Evolutionary conservation across 2,113 vertebrate species (phyloP), one percentile per base, ranked within the genome.

Genomic region (Corydoras maculifer): DNA sequence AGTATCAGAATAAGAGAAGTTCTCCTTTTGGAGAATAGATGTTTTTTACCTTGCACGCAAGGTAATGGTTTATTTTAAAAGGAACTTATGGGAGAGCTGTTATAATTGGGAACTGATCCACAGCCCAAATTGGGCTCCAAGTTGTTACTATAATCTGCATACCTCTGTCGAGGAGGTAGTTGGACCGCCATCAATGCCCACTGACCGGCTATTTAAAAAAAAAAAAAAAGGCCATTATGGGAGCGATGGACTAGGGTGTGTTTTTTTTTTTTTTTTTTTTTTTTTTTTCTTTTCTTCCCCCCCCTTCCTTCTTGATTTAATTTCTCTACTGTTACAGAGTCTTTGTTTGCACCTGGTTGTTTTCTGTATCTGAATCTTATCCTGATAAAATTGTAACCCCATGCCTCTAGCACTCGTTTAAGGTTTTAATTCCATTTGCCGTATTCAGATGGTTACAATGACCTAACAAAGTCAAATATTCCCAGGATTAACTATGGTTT

Each of bases 41-140:
- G 49, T n/a, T 29, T 66, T 67, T 67, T 67, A 50, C n/a, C 1
- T 29, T 9, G 12, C n/a, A 50, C 30, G n/a, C n/a, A n/a, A 11
- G 25, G 5, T 13, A 4, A n/a, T 30, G 18, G 29, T 64, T 59
- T 49, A 6, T 49, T 25, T 25, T 25, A 25, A 25, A 25, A 25
- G 18, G 18, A 25, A 25, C 18, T 25, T 25, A 25, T 25, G 18
- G 18, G 49, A 69, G 29, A 62, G 31, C 14, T 66, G 60, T 55
- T 78, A 68, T 75, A 74, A 59, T 43, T 53, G 65, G 43, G 65
- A 55, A 72, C 73, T 70, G 53, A 75, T 68, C 49, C 53, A 65
- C 53, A 68, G 69, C 68, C 68, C 68, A 74, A 71, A 67, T 74
- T 67, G 62, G 50, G n/a, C 50, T 48, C 30, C 30, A 10, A 43